Percentiles rank a stretch among this genome's conserved stretches.
Evolutionary conservation across 2,113 vertebrate species (phyloP).

Genomic region (Entelurus aequoreus): DNA sequence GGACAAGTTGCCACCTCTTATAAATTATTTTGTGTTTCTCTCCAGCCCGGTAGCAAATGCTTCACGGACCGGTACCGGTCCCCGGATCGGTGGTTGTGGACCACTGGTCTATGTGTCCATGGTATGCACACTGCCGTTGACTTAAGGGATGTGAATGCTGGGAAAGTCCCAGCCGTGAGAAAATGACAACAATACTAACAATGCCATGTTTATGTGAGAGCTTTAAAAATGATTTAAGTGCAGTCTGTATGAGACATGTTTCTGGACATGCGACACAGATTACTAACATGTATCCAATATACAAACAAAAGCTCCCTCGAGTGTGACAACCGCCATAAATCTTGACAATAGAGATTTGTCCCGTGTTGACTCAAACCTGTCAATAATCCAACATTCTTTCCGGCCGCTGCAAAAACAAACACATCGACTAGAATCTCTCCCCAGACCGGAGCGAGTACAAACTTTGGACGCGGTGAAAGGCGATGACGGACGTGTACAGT

Average conservation of each 20-base stretch:
- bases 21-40: too few relatives aligned
- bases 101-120: too few relatives aligned
- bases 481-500: constrained; percentile 30
- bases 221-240: constrained; percentile 49
- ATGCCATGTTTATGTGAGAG: too few relatives aligned
- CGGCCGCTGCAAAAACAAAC: constrained; percentile 34
- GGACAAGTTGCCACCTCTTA: too few relatives aligned
- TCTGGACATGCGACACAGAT: constrained; percentile 37
- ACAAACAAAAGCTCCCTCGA: constrained; percentile 16
- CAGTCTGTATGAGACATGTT: constrained; percentile 27
- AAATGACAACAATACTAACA: too few relatives aligned
- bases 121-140: too few relatives aligned
- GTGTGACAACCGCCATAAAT: constrained; percentile 15
- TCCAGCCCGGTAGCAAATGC: too few relatives aligned
- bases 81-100: too few relatives aligned
- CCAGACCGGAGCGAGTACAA: constrained; percentile 16
- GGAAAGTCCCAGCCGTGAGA: too few relatives aligned
- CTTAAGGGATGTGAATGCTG: too few relatives aligned
- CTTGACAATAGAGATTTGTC: constrained; percentile 31
- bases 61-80: too few relatives aligned
- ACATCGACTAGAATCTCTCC: constrained; percentile 36
- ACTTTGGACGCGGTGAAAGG: constrained; percentile 4
- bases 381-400: constrained; percentile 43
- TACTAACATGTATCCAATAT: constrained; percentile 37
- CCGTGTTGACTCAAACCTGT: constrained; percentile 38